phyloP scores from a whole-genome alignment of 1,140 invertebrate species.

The Hesperophylax magnus region DNA sequence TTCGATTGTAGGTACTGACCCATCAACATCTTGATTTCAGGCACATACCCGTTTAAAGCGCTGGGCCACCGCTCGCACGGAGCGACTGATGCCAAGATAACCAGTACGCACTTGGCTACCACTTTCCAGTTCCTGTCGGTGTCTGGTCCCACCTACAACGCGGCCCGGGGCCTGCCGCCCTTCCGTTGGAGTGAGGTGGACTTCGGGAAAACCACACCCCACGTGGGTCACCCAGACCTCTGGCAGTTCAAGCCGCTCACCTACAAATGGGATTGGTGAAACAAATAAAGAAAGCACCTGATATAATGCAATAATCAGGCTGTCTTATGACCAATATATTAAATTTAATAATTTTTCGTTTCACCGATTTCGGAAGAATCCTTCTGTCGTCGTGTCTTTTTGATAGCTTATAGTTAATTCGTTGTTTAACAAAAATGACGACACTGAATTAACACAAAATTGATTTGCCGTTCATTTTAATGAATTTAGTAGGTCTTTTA shows the following conservation, averaged over 20 bases:
- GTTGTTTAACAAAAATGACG: no score
- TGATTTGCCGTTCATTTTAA: no score
- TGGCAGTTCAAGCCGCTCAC: conserved; percentile 66
- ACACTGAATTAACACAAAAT: no score
- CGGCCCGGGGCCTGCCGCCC: conserved; percentile 68
- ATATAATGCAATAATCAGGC: no score
- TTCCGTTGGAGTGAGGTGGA: conserved; percentile 78
- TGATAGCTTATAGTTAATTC: no score
- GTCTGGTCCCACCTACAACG: conserved; percentile 74
- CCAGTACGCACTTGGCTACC: conserved; percentile 60
- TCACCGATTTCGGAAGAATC: no score
- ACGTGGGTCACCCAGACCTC: conserved; percentile 75
- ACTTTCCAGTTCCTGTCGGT: conserved; percentile 72
- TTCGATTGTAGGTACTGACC: no score
- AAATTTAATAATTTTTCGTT: no score
- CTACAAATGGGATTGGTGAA: conserved; percentile 61
- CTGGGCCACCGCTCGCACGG: conserved; percentile 78
- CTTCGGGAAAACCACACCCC: conserved; percentile 69
- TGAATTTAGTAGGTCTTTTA: no score
- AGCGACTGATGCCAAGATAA: conserved; percentile 78
- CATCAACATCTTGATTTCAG: conserved; percentile 53
- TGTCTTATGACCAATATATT: no score
- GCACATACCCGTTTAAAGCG: conserved; percentile 75
- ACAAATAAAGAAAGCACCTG: conserved; percentile 24
- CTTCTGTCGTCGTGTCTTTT: no score